Conservation (phyloP, 2,113 vertebrate genomes). For the Patagioenas fasciata region DNA sequence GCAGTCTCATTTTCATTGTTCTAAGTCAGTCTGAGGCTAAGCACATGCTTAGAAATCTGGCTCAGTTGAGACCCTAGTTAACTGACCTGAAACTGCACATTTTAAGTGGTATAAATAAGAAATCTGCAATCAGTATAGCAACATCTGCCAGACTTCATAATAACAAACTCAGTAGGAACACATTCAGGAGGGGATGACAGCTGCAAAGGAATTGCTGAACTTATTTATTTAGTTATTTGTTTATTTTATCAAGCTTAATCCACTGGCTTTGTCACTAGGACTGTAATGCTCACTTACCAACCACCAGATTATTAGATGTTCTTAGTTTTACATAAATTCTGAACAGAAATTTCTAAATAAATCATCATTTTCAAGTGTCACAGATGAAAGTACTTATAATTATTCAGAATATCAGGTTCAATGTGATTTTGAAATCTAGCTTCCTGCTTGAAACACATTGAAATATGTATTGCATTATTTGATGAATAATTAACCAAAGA, state of each 20-base stretch:
- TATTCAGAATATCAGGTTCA: constrained; percentile 29
- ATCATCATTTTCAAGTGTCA: constrained; percentile 30
- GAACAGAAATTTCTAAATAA: constrained; percentile 45
- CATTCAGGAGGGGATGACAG: not conserved
- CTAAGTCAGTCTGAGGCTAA: constrained; percentile 9
- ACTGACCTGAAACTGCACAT: constrained; percentile 1
- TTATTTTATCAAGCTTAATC: constrained; percentile 29
- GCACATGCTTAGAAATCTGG: not conserved
- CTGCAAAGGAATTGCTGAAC: constrained; percentile 17
- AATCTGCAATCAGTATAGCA: constrained; percentile 1
- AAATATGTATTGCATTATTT: constrained; percentile 27
- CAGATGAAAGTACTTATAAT: constrained; percentile 29
- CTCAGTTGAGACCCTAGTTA: not conserved
- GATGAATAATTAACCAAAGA: constrained; percentile 43
- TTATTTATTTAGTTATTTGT: not conserved
- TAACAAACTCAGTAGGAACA: constrained; percentile 29
- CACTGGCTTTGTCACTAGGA: not conserved
- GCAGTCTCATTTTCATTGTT: not conserved
- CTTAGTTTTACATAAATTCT: constrained; percentile 13
- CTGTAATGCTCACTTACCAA: constrained; percentile 24
- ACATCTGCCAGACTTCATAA: constrained; percentile 35
- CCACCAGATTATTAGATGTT: constrained; percentile 48
- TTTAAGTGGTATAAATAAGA: not conserved
- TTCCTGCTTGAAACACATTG: constrained; percentile 16
- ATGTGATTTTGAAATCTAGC: constrained; percentile 10